Conservation (phyloP, 2,888 invertebrate genomes). For the Euplexia lucipara region DNA sequence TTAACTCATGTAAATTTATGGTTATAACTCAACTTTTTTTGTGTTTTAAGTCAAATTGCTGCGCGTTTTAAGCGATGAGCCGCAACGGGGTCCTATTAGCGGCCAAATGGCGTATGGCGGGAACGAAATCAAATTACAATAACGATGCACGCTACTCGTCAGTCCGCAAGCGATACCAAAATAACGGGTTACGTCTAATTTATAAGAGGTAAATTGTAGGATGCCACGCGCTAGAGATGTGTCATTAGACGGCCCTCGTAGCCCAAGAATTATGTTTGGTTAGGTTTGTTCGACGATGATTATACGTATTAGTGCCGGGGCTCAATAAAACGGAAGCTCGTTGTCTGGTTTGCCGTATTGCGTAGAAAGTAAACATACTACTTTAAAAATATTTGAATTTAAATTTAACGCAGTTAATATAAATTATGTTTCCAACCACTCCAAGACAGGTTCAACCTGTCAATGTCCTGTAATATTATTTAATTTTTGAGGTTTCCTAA, state of each 20-base stretch:
- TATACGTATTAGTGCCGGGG: conserved; percentile 76
- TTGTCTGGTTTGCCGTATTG: conserved; percentile 56
- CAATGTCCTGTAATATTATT: not conserved
- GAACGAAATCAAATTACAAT: conserved; percentile 87
- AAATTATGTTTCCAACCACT: not conserved
- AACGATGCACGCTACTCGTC: conserved; percentile 86
- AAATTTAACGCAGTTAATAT: conserved; percentile 3
- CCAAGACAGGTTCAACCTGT: not conserved
- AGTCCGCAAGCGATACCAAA: conserved; percentile 82
- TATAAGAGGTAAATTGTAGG: conserved; percentile 87
- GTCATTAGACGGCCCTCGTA: conserved; percentile 71
- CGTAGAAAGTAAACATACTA: conserved; percentile 32
- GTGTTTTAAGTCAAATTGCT: conserved; percentile 80
- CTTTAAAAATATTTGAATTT: conserved; percentile 21
- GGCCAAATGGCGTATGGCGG: conserved; percentile 84
- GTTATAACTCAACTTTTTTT: conserved; percentile 76
- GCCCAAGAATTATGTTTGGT: conserved; percentile 82
- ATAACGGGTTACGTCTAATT: conserved; percentile 89
- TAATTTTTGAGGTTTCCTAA: not conserved
- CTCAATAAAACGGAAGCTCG: conserved; percentile 74
- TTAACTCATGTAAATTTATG: conserved; percentile 82
- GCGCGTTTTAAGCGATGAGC: conserved; percentile 80
- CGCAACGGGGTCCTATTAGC: conserved; percentile 80
- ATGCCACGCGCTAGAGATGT: conserved; percentile 83
- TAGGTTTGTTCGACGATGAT: conserved; percentile 83